Conservation (phyloP, 2,797 vertebrate genomes). For the Cirrhinus mrigala region DNA sequence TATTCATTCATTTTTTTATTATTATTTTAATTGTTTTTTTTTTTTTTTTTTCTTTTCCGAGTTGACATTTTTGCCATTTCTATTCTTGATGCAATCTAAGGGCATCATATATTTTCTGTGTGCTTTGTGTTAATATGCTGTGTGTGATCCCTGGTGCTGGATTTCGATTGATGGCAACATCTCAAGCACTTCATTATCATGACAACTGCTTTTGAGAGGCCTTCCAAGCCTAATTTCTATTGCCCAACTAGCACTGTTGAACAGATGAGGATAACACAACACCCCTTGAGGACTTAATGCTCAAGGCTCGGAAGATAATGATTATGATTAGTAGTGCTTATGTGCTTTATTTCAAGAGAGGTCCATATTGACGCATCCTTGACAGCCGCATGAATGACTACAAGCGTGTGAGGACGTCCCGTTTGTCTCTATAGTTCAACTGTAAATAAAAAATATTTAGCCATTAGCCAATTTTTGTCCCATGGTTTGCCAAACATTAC, state of each 20-base stretch:
- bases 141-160: constrained; percentile 54
- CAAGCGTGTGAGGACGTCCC: not conserved
- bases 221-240: constrained; percentile 65
- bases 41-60: not conserved
- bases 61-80: not conserved
- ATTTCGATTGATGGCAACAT: constrained; percentile 65
- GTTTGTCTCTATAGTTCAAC: constrained; percentile 1
- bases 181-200: constrained; percentile 69
- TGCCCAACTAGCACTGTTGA: constrained; percentile 62
- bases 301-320: constrained; percentile 41
- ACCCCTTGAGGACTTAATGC: constrained; percentile 44
- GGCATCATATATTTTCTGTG: not conserved
- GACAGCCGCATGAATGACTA: not conserved
- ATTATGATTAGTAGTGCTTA: constrained; percentile 42
- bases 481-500: not conserved
- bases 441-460: not conserved
- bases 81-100: not conserved
- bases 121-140: constrained; percentile 37
- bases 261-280: constrained; percentile 55
- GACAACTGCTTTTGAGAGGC: constrained; percentile 62
- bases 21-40: not conserved
- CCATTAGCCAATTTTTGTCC: not conserved
- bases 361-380: constrained; percentile 15
- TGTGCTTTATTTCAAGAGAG: constrained; percentile 24
- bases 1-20: not conserved